Conservation (phyloP, 2,797 vertebrate genomes). For the Euthynnus affinis region DNA sequence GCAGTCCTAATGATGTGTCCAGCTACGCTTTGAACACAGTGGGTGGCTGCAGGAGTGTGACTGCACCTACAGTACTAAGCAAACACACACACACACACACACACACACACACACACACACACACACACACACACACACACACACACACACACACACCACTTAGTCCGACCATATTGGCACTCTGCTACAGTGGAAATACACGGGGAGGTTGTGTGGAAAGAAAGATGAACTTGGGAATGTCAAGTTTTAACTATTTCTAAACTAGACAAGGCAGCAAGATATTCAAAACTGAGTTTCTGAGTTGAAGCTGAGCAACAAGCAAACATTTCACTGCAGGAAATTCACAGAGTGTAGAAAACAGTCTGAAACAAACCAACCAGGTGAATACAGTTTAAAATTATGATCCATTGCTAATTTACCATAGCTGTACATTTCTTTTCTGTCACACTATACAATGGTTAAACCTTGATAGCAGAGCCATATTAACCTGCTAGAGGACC, state of each 20-base stretch:
- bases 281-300: neutral
- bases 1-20: slow-evolving; percentile 53
- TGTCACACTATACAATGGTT: neutral
- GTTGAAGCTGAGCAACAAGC: neutral
- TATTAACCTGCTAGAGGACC: too few relatives aligned
- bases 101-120: slow-evolving; percentile 10
- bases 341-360: neutral
- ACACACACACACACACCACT: slow-evolving; percentile 13
- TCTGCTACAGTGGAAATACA: slow-evolving; percentile 17
- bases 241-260: neutral
- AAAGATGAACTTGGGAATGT: neutral
- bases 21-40: slow-evolving; percentile 39
- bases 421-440: neutral
- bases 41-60: slow-evolving; percentile 20
- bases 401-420: too few relatives aligned
- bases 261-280: slow-evolving; percentile 14
- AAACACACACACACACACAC: slow-evolving; percentile 24
- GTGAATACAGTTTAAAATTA: too few relatives aligned
- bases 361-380: too few relatives aligned
- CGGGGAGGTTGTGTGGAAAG: neutral
- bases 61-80: neutral
- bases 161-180: neutral
- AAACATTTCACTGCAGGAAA: neutral
- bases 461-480: too few relatives aligned
- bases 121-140: slow-evolving; percentile 15